These are phyloP conservation scores for Parazoanthus swiftii DNA, from an alignment of 92 coral and sea anemone genomes.

Conservation along the genomic window DNA sequence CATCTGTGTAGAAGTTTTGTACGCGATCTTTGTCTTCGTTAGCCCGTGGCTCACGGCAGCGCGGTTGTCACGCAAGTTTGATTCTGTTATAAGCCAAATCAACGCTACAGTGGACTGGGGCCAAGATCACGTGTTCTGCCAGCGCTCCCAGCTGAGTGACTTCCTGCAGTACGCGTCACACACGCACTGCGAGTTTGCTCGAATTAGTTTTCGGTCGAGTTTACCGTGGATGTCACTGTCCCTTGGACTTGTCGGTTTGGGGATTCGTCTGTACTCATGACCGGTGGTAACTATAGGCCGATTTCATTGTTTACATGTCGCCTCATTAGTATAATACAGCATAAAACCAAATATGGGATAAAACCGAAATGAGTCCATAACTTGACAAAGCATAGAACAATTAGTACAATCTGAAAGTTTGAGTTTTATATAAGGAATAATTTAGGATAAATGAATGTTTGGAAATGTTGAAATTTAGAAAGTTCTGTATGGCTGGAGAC, in stretches of 20 bases:
- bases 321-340: too few species aligned
- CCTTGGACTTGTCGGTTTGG: conserved; percentile 23
- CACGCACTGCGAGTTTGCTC: conserved; percentile 53
- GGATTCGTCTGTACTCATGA: conserved; percentile 24
- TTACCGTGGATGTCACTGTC: conserved; percentile 46
- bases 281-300: background rate
- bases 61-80: conserved; percentile 41
- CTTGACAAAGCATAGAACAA: too few species aligned
- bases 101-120: conserved; percentile 53
- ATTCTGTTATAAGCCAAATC: conserved; percentile 36
- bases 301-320: too few species aligned
- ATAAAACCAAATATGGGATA: too few species aligned
- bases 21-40: conserved; percentile 42
- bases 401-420: too few species aligned
- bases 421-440: too few species aligned
- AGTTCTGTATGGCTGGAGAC: too few species aligned
- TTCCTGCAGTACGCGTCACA: conserved; percentile 54
- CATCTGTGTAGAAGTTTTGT: conserved; percentile 36
- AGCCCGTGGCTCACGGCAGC: conserved; percentile 56
- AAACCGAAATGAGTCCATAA: too few species aligned
- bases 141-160: conserved; percentile 50
- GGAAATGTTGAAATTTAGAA: too few species aligned
- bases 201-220: conserved; percentile 49
- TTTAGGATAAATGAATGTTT: too few species aligned
- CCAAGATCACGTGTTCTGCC: conserved; percentile 46